A percentile compares a stretch with the other conserved stretches of the same genome.
Conservation (phyloP, 2,888 invertebrate species). For the Polia nebulosa region DNA sequence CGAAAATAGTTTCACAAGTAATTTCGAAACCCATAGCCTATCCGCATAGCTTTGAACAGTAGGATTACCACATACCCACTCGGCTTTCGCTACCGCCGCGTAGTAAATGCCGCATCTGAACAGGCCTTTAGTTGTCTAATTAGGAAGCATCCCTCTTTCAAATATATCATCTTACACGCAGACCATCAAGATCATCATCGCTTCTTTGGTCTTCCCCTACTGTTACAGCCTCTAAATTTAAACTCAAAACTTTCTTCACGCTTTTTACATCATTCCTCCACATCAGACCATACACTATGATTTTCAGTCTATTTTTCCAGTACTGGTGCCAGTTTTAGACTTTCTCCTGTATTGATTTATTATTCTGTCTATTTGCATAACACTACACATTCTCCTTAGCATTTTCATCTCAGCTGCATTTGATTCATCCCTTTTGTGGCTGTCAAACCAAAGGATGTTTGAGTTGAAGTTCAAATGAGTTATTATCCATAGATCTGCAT, state of each 20-base stretch:
- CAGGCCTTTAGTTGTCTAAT: too few species aligned
- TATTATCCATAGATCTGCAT: conserved; percentile 9
- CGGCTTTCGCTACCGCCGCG: too few species aligned
- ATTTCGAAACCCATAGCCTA: too few species aligned
- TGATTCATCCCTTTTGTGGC: background rate
- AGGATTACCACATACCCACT: too few species aligned
- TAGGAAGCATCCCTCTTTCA: too few species aligned
- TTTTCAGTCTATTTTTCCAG: background rate
- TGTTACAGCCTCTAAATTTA: too few species aligned
- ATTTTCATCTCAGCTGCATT: background rate
- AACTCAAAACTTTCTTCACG: background rate
- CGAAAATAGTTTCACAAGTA: too few species aligned
- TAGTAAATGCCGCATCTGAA: too few species aligned
- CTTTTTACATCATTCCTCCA: background rate
- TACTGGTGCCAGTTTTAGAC: background rate
- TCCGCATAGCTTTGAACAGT: too few species aligned
- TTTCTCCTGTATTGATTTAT: background rate
- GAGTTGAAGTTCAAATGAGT: conserved; percentile 10
- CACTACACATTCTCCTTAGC: background rate
- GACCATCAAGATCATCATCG: background rate
- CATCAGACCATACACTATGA: background rate
- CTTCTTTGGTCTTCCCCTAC: too few species aligned
- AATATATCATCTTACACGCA: background rate
- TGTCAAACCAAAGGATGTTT: conserved; percentile 4
- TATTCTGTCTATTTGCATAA: background rate